Evolutionary conservation across 2,888 invertebrate genomes (phyloP).

Genomic region (Serripes groenlandicus): DNA sequence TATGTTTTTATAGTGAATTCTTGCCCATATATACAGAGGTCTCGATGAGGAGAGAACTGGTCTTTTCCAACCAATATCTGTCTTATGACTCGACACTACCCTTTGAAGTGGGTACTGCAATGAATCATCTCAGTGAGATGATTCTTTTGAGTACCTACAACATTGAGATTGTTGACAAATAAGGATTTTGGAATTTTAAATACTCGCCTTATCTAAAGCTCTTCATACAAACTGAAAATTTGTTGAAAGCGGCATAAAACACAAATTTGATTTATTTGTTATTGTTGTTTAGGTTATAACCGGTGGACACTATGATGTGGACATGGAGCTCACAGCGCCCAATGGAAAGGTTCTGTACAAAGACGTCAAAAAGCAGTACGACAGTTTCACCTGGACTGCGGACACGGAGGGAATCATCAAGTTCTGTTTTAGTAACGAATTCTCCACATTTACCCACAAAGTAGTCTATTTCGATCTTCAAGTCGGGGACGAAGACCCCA

Average conservation of each 20-base stretch:
- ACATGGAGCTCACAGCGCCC: slow-evolving; percentile 95
- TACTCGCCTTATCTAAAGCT: no score
- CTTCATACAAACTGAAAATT: no score
- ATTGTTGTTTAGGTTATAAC: slow-evolving; percentile 95
- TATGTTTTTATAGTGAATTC: no score
- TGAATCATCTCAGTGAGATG: no score
- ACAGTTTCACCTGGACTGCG: slow-evolving; percentile 91
- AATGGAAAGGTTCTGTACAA: slow-evolving; percentile 95
- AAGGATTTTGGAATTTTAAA: no score
- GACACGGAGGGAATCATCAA: slow-evolving; percentile 82
- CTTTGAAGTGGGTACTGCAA: no score
- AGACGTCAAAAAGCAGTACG: slow-evolving; percentile 97
- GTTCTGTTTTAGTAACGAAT: slow-evolving; percentile 97
- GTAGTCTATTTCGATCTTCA: slow-evolving; percentile 99
- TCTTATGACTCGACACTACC: no score
- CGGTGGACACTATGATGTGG: slow-evolving; percentile 99
- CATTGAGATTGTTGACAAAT: no score
- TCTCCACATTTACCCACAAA: slow-evolving; percentile 99
- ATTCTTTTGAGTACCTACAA: no score
- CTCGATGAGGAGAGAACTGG: no score
- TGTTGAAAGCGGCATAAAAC: not conserved
- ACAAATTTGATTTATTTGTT: not conserved
- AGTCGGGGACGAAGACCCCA: slow-evolving; percentile 94
- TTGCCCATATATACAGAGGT: no score
- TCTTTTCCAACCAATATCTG: no score